Percentiles rank a stretch among this genome's conserved stretches.
phyloP scores from a whole-genome alignment of 2,888 invertebrate genomes.

The Trisateles emortualis region DNA sequence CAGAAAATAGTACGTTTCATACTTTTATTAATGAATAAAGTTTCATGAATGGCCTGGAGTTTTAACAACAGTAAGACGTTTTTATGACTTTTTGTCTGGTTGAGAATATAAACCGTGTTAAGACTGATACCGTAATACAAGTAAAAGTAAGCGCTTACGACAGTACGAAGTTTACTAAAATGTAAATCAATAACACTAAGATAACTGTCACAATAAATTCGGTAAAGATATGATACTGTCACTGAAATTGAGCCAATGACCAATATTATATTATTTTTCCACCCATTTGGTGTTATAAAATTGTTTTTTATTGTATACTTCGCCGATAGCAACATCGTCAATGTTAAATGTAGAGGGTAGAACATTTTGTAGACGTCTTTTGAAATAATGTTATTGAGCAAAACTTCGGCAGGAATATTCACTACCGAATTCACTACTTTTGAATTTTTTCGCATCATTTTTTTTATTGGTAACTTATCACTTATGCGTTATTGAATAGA shows the following conservation, averaged over 20 bases:
- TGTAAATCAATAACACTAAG: not conserved
- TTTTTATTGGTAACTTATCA: too few relatives aligned
- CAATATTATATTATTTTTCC: not conserved
- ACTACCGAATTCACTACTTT: not conserved
- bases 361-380: constrained; percentile 4
- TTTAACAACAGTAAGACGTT: not conserved
- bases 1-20: not conserved
- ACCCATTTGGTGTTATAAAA: constrained; percentile 5
- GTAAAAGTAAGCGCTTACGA: not conserved
- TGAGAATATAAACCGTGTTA: not conserved
- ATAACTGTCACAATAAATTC: not conserved
- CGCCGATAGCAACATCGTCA: not conserved
- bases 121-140: not conserved
- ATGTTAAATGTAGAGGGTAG: constrained; percentile 3
- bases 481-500: too few relatives aligned
- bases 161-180: not conserved
- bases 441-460: not conserved
- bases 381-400: not conserved
- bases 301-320: constrained; percentile 8
- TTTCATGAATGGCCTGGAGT: not conserved
- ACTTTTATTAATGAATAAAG: not conserved
- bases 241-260: not conserved
- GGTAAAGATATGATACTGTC: not conserved
- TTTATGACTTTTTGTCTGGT: not conserved
- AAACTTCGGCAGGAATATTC: not conserved